Evolutionary conservation across 2,888 invertebrate genomes (phyloP).

Genomic region (Trichogramma dendrolimi): DNA sequence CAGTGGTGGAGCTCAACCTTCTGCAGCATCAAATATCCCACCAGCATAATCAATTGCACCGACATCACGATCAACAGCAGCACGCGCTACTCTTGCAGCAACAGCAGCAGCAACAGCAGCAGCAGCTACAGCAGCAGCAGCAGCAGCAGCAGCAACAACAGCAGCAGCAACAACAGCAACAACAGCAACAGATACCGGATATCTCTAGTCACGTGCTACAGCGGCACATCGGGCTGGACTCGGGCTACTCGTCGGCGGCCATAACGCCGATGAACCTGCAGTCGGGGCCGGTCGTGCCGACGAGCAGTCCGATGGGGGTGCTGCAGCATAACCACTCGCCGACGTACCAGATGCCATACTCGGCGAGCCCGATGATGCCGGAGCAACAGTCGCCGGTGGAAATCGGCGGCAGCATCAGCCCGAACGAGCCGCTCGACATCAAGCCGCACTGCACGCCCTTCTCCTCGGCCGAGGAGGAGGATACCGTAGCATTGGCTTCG

Average conservation of each 20-base stretch:
- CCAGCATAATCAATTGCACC: background rate
- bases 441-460: constrained; percentile 41
- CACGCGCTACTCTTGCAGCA: constrained; percentile 18
- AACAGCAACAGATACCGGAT: background rate
- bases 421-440: constrained; percentile 43
- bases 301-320: constrained; percentile 31
- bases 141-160: no score
- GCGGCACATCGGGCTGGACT: constrained; percentile 36
- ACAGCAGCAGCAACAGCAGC: constrained; percentile 31
- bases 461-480: background rate
- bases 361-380: background rate
- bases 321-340: constrained; percentile 44
- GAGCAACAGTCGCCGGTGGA: no score
- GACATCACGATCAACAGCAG: constrained; percentile 14
- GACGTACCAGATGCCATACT: constrained; percentile 43
- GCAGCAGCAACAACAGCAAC: no score
- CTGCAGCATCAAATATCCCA: background rate
- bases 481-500: background rate
- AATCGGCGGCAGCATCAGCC: constrained; percentile 41
- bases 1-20: no score
- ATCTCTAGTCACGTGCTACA: constrained; percentile 2
- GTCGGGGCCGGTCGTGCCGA: constrained; percentile 47
- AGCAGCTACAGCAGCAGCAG: constrained; percentile 19
- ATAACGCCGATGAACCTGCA: constrained; percentile 43
- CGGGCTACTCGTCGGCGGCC: constrained; percentile 45